phyloP scores from a whole-genome alignment of 2,797 vertebrate genomes.

The Lithobates sylvaticus region DNA sequence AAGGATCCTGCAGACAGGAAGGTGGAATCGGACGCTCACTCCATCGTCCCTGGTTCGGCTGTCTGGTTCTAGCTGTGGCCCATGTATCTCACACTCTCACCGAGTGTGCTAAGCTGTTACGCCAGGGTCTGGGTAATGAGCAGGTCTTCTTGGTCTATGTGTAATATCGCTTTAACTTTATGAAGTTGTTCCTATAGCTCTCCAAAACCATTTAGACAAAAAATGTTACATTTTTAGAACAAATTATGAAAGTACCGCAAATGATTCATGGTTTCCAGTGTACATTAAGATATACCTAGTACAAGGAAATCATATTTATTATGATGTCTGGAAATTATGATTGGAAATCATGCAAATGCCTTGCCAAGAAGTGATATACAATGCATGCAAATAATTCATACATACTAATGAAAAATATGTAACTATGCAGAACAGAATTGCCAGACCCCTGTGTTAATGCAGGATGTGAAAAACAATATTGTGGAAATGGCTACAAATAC shows the following conservation, averaged over 20 bases:
- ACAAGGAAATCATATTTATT: not conserved
- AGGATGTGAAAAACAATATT: conserved; percentile 32
- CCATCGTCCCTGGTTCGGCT: too few species aligned
- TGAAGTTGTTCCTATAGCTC: too few species aligned
- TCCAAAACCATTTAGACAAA: not conserved
- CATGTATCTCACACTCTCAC: too few species aligned
- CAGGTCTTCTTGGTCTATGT: too few species aligned
- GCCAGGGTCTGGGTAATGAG: too few species aligned
- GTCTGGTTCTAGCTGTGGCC: too few species aligned
- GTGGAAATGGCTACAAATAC: conserved; percentile 18
- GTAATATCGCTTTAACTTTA: too few species aligned
- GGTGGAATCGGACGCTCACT: too few species aligned
- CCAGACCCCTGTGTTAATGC: not conserved
- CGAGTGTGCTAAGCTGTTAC: too few species aligned
- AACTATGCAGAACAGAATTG: not conserved
- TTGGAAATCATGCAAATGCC: not conserved
- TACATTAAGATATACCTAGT: not conserved
- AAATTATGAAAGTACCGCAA: not conserved
- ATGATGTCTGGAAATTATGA: not conserved
- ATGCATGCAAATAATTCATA: conserved; percentile 12
- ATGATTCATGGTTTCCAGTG: not conserved
- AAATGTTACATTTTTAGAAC: not conserved
- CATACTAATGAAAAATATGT: not conserved
- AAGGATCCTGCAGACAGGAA: too few species aligned
- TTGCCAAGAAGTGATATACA: not conserved